Evolutionary conservation across 2,888 invertebrate species (phyloP), one percentile per base, ranked within the genome.

Genomic region (Mycalesis mineus): DNA sequence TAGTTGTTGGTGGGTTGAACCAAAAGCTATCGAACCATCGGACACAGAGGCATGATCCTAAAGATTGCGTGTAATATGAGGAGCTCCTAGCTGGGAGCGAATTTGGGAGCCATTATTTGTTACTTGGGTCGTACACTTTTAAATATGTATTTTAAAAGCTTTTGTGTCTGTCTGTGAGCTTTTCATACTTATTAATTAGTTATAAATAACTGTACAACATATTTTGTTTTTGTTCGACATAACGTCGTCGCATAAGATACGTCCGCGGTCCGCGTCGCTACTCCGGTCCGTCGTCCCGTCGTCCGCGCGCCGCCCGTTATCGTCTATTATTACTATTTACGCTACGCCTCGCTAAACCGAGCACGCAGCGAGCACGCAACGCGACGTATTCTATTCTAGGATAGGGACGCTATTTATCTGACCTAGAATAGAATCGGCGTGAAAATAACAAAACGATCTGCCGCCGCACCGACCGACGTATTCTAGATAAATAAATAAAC

Each of bases 281-380:
- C 64, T 68, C 68, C 67, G 65, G 66, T 65, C 64, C 55, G 61
- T 2, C 22, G 22, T 22, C 22, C n/a, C n/a, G n/a, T n/a, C n/a
- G n/a, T n/a, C n/a, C n/a, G n/a, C 61, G 57, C 47, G 22, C 55
- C 64, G 52, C 52, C 60, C 47, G 71, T 73, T 74, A 74, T 71
- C 22, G 22, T 81, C 80, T 84, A 80, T n/a, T n/a, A n/a, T n/a
- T n/a, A n/a, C n/a, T n/a, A n/a, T 81, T 82, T 83, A 77, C 73
- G 79, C 69, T 74, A 80, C 77, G 79, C 75, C 74, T 76, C 77
- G 78, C 79, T 80, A 76, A 73, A 71, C 74, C 71, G 72, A 73
- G 74, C 74, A 71, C 72, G 75, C 75, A 69, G 72, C 71, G 72
- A 73, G 74, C 74, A 71, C 72, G 75, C 75, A 69, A 72, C 66